Evolutionary conservation across 2,888 invertebrate genomes (phyloP).

Genomic region (Melangyna quadrimaculata): DNA sequence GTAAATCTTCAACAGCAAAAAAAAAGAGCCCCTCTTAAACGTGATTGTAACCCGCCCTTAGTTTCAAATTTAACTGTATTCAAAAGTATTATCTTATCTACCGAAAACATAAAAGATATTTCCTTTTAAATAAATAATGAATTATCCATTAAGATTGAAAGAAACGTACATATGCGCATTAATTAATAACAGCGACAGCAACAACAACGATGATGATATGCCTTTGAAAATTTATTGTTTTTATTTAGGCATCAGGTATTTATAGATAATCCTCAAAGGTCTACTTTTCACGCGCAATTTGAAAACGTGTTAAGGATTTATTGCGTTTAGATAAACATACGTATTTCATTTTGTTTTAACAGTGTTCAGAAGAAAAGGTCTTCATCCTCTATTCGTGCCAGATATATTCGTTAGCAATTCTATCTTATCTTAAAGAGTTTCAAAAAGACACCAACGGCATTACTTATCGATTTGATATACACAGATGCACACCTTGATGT

Average conservation of each 20-base stretch:
- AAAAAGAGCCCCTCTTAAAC: background rate
- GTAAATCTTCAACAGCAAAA: background rate
- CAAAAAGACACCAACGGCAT: background rate
- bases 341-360: background rate
- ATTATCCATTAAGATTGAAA: constrained; percentile 18
- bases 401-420: background rate
- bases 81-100: background rate
- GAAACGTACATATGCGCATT: constrained; percentile 4
- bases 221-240: constrained; percentile 2
- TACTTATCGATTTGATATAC: background rate
- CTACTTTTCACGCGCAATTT: background rate
- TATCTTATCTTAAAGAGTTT: background rate
- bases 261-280: background rate
- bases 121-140: constrained; percentile 11
- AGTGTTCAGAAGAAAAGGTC: background rate
- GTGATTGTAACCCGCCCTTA: background rate
- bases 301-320: constrained; percentile 20
- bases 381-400: background rate
- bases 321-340: background rate
- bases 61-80: background rate
- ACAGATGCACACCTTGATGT: background rate
- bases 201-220: background rate
- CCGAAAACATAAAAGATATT: constrained; percentile 3
- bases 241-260: background rate
- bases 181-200: background rate